Percentiles rank a stretch among this genome's conserved stretches.
Evolutionary conservation across 2,113 vertebrate species (phyloP).

Genomic region (Lamprologus speciosus): DNA sequence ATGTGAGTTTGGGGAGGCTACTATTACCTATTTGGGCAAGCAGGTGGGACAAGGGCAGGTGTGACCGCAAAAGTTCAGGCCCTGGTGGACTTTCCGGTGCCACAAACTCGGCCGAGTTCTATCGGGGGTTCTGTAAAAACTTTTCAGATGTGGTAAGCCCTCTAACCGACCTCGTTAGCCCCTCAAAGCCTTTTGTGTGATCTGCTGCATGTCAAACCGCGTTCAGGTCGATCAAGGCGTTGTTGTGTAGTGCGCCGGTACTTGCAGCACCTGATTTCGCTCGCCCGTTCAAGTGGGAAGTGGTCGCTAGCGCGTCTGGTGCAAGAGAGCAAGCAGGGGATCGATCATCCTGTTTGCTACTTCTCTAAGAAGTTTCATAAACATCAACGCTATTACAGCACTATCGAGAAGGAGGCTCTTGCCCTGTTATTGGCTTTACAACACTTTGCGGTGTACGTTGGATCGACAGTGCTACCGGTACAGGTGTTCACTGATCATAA

Average conservation of each 20-base stretch:
- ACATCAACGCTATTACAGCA: neutral
- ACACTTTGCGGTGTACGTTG: neutral
- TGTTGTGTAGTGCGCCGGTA: neutral
- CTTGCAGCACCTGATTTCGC: rapidly evolving
- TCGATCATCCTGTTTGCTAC: neutral
- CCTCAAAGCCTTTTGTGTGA: neutral
- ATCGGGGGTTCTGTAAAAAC: rapidly evolving
- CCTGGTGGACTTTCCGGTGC: rapidly evolving
- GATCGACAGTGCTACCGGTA: rapidly evolving
- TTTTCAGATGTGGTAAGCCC: rapidly evolving
- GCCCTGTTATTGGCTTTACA: rapidly evolving
- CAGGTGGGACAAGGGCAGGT: neutral
- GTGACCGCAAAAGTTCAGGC: neutral
- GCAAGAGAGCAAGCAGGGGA: neutral
- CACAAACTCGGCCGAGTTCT: neutral
- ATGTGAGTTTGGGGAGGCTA: neutral
- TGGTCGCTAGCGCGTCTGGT: neutral
- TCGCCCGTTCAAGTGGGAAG: rapidly evolving
- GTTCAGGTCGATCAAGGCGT: rapidly evolving
- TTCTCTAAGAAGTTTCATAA: neutral
- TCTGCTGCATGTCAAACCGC: neutral
- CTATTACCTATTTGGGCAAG: neutral
- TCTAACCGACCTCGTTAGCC: neutral
- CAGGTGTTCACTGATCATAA: no score
- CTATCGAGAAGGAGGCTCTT: neutral